These are phyloP conservation scores for Excalfactoria chinensis DNA, from an alignment of 2,113 vertebrate genomes.

Conservation along the genomic window DNA sequence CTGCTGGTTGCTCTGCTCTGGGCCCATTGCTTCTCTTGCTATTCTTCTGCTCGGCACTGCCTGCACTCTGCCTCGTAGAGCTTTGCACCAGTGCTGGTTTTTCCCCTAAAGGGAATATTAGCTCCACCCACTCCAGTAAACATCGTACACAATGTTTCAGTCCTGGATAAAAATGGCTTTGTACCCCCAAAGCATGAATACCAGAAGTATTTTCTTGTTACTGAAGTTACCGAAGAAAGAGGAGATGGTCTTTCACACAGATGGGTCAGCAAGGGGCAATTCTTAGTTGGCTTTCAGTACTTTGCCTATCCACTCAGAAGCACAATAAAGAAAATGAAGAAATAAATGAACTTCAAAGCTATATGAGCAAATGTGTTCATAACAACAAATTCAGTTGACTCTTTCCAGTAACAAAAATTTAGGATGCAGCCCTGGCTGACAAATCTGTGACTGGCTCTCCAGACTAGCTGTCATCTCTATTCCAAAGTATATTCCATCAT, in stretches of 20 bases:
- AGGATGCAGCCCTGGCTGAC: not conserved
- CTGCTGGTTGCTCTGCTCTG: not conserved
- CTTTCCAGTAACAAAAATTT: not conserved
- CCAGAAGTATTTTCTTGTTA: not conserved
- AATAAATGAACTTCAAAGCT: not conserved
- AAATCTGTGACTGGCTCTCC: not conserved
- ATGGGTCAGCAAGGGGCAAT: not conserved
- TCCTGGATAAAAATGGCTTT: not conserved
- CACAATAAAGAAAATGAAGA: not conserved
- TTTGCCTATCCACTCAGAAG: not conserved
- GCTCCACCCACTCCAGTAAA: not conserved
- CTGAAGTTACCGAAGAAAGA: not conserved
- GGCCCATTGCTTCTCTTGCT: not conserved
- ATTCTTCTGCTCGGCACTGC: fast-evolving
- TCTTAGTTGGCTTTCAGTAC: not conserved
- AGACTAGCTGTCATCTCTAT: not conserved
- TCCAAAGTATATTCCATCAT: too few species aligned
- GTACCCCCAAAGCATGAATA: not conserved
- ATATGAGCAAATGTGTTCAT: not conserved
- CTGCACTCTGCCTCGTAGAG: not conserved
- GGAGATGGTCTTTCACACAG: not conserved
- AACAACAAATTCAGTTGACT: not conserved
- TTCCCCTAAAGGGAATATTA: not conserved
- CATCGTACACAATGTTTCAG: not conserved
- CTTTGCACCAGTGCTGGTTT: not conserved